A percentile compares a stretch with the other conserved stretches of the same genome.
Evolutionary conservation across 2,888 invertebrate species (phyloP).

Genomic region (Lepidocyrtoides sp.): DNA sequence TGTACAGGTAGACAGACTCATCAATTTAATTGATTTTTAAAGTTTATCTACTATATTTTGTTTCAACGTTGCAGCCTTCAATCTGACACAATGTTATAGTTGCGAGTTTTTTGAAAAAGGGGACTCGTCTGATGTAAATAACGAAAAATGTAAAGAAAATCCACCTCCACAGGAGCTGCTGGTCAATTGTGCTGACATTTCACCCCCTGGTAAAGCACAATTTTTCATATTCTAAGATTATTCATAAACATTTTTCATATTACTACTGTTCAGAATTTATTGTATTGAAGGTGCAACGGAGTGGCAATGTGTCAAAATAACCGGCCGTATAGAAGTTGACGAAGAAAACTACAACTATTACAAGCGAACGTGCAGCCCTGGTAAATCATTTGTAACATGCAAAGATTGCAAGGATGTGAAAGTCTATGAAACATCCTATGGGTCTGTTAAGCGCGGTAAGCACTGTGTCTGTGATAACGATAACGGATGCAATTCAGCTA

Average conservation of each 20-base stretch:
- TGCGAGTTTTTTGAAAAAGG: constrained; percentile 43
- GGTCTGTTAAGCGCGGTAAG: constrained; percentile 51
- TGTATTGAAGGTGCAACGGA: background rate
- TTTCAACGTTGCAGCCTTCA: background rate
- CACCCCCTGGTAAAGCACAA: background rate
- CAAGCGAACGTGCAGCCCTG: constrained; percentile 51
- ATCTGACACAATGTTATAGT: constrained; percentile 38
- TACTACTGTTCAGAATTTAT: too few relatives aligned
- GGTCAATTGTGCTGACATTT: background rate
- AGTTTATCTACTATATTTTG: too few relatives aligned
- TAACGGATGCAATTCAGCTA: constrained; percentile 55
- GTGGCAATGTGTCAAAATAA: constrained; percentile 71
- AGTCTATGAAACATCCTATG: background rate
- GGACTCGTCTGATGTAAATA: background rate
- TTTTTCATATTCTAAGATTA: background rate
- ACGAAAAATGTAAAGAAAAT: constrained; percentile 35
- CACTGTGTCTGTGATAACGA: constrained; percentile 57
- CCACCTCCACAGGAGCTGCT: constrained; percentile 15
- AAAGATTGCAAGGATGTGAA: constrained; percentile 52
- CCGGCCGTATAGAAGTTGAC: constrained; percentile 56
- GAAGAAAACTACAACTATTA: constrained; percentile 64
- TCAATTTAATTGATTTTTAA: background rate
- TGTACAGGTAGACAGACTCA: background rate
- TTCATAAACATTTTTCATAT: too few relatives aligned
- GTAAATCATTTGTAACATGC: constrained; percentile 25